Conservation (phyloP, 2,888 invertebrate species). For the Hedychridium roseum region DNA sequence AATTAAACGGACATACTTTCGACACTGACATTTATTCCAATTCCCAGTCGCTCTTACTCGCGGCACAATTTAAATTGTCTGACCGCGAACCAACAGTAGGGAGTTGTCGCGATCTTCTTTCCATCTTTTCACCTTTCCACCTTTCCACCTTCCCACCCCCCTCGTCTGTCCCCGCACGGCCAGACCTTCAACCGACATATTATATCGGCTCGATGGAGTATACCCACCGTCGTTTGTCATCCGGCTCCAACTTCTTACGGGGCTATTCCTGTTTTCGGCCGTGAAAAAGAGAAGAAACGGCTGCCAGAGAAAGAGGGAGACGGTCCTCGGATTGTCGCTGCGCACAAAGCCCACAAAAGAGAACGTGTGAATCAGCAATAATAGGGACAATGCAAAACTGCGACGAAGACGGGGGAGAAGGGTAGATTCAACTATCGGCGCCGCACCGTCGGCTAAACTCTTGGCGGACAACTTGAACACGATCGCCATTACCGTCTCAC, state of each 20-base stretch:
- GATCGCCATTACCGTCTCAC: no score
- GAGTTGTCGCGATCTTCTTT: no score
- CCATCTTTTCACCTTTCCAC: neutral
- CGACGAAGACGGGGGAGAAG: conserved; percentile 34
- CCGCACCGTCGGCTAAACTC: no score
- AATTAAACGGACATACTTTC: no score
- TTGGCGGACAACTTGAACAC: no score
- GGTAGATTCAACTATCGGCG: no score
- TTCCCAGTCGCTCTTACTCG: no score
- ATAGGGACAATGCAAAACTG: conserved; percentile 61
- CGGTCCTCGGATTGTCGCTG: conserved; percentile 53
- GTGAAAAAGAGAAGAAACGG: conserved; percentile 20
- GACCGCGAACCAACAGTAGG: no score
- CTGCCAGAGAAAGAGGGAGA: conserved; percentile 29
- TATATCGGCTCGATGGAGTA: conserved; percentile 40
- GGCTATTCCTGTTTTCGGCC: conserved; percentile 43
- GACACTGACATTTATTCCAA: no score
- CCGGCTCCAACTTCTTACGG: conserved; percentile 27
- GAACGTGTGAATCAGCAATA: conserved; percentile 62
- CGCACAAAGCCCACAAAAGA: conserved; percentile 58
- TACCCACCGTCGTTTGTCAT: conserved; percentile 45
- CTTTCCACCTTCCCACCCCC: neutral
- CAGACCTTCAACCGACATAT: conserved; percentile 29
- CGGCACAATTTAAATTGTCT: no score
- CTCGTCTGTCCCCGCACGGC: neutral